A percentile compares a stretch with the other conserved stretches of the same genome.
Evolutionary conservation across 2,797 vertebrate genomes (phyloP).

Genomic region (Sebastes nivosus): DNA sequence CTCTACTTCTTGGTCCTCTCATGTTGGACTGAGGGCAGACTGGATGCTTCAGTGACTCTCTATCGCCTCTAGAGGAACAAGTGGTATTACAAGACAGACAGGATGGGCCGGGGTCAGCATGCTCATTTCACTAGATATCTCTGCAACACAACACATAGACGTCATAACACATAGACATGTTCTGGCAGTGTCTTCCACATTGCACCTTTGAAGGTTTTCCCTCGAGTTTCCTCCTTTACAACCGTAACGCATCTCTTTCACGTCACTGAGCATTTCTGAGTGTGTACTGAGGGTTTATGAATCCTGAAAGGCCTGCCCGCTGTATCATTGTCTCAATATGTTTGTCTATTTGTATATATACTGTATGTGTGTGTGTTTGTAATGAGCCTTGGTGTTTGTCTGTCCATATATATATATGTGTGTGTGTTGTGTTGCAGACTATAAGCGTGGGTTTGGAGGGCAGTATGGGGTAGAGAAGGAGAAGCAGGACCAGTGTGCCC

Average conservation of each 20-base stretch:
- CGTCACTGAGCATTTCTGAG: background rate
- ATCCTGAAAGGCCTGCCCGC: background rate
- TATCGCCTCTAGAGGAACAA: background rate
- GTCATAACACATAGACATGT: background rate
- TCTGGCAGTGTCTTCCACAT: too few species aligned
- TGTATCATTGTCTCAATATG: background rate
- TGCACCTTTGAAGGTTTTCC: background rate
- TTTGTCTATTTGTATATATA: conserved; percentile 4
- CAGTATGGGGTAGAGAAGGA: conserved; percentile 91
- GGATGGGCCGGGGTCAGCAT: background rate
- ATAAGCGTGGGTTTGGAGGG: conserved; percentile 95
- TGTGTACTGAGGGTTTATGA: background rate
- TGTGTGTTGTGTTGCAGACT: conserved; percentile 84
- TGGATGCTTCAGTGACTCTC: too few species aligned
- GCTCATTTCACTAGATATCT: background rate
- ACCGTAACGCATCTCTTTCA: background rate
- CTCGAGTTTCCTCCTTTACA: background rate
- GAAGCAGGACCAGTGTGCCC: conserved; percentile 91
- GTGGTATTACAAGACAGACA: background rate
- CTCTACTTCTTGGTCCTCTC: too few species aligned
- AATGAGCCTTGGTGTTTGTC: background rate
- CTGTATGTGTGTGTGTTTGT: background rate
- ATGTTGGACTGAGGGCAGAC: too few species aligned
- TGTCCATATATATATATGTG: background rate
- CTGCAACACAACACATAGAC: background rate